Conservation (phyloP, 2,888 invertebrate species). For the Buathra laborator region DNA sequence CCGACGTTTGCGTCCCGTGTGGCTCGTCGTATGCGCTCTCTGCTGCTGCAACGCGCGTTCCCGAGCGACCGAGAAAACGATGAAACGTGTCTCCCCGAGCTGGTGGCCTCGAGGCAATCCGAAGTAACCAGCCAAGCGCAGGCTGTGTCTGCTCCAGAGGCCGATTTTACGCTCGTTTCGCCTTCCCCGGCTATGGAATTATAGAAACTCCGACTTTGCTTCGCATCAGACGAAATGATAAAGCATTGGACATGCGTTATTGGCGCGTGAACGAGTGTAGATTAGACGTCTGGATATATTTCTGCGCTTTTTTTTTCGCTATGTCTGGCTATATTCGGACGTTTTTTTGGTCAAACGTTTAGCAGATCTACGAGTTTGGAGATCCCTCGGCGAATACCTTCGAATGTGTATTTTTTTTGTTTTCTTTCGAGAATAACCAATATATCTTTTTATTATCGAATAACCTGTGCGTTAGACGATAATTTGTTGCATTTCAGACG, state of each 20-base stretch:
- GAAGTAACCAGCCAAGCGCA: slow-evolving; percentile 8
- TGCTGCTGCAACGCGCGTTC: slow-evolving; percentile 33
- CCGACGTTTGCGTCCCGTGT: slow-evolving; percentile 46
- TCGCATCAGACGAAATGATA: slow-evolving; percentile 42
- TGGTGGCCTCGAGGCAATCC: slow-evolving; percentile 51
- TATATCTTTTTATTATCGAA: slow-evolving; percentile 30
- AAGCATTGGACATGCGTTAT: slow-evolving; percentile 30
- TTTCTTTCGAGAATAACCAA: slow-evolving; percentile 21
- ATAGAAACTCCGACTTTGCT: slow-evolving; percentile 50
- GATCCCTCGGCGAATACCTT: not conserved
- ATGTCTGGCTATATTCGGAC: not conserved
- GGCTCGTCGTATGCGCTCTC: slow-evolving; percentile 47
- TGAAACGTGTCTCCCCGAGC: slow-evolving; percentile 58
- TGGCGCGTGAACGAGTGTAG: slow-evolving; percentile 9
- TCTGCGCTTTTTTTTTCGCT: not conserved
- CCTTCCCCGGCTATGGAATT: slow-evolving; percentile 52
- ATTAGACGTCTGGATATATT: slow-evolving; percentile 10
- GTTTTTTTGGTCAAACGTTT: slow-evolving; percentile 19
- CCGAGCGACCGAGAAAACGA: slow-evolving; percentile 59
- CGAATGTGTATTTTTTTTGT: not conserved
- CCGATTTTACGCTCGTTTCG: slow-evolving; percentile 61
- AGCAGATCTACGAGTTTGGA: not conserved
- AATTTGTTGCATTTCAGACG: slow-evolving; percentile 39
- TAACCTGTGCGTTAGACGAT: slow-evolving; percentile 9
- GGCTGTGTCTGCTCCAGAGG: slow-evolving; percentile 22